Conservation (phyloP, 2,113 vertebrate species). For the Psammodynastes pulverulentus region DNA sequence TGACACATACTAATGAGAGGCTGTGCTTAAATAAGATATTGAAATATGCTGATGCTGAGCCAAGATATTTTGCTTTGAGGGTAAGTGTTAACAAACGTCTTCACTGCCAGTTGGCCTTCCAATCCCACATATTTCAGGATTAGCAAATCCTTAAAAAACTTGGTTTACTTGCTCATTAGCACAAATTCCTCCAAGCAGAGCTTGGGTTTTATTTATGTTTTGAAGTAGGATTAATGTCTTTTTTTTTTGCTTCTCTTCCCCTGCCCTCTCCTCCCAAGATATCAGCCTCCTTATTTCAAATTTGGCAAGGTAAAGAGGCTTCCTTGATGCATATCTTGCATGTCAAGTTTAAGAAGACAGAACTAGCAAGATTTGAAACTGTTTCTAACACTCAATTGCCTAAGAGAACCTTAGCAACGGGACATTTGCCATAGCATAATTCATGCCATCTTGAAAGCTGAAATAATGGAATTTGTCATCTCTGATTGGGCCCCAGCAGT, state of each 20-base stretch:
- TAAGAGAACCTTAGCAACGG: background rate
- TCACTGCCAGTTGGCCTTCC: background rate
- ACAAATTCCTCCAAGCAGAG: background rate
- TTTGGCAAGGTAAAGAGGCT: background rate
- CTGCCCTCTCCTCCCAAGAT: background rate
- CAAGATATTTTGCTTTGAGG: background rate
- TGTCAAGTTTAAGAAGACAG: background rate
- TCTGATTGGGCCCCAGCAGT: background rate
- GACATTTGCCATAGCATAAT: background rate
- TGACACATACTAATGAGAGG: background rate
- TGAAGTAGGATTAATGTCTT: background rate
- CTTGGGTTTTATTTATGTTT: background rate
- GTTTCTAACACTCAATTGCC: background rate
- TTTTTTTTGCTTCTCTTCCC: background rate
- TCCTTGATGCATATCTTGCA: background rate
- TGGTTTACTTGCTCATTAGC: background rate
- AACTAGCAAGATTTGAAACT: background rate
- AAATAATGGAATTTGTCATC: background rate
- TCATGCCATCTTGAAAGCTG: background rate
- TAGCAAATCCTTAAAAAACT: background rate
- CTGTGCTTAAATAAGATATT: background rate
- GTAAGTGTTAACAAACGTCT: background rate
- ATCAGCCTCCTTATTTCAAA: background rate
- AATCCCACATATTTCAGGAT: background rate
- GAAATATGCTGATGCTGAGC: background rate